Percentiles rank a stretch among this genome's conserved stretches.
Evolutionary conservation across 2,113 vertebrate species (phyloP).

Genomic region (Seriola quinqueradiata): DNA sequence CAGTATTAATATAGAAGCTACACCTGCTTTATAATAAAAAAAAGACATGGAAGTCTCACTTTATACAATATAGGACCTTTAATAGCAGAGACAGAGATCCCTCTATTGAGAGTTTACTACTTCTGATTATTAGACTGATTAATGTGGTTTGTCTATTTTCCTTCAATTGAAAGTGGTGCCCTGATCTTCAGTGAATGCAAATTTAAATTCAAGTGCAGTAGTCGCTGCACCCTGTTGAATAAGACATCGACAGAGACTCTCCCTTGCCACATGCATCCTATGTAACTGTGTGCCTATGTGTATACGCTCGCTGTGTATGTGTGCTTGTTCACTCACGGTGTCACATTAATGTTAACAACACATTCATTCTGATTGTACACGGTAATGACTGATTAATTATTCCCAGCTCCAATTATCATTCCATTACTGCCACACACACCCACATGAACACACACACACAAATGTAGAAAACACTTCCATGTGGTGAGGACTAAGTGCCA

Average conservation of each 20-base stretch:
- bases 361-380: conserved; percentile 75
- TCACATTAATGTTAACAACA: conserved; percentile 70
- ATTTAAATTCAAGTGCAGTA: background rate
- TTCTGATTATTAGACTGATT: background rate
- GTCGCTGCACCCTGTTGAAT: conserved; percentile 15
- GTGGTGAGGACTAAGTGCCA: conserved; percentile 65
- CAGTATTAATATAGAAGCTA: too few relatives aligned
- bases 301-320: background rate
- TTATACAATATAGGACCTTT: too few relatives aligned
- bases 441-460: conserved; percentile 32
- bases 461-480: conserved; percentile 42
- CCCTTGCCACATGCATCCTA: background rate
- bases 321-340: conserved; percentile 31
- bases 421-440: conserved; percentile 56
- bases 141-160: background rate
- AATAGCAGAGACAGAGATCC: background rate
- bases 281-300: background rate
- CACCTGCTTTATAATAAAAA: too few relatives aligned
- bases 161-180: background rate
- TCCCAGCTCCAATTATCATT: conserved; percentile 79
- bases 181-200: too few relatives aligned
- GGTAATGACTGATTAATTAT: conserved; percentile 82
- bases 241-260: conserved; percentile 5
- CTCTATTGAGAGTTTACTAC: too few relatives aligned
- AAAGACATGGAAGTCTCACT: too few relatives aligned